Evolutionary conservation across 2,888 invertebrate genomes (phyloP).

Genomic region (Malachius bipustulatus): DNA sequence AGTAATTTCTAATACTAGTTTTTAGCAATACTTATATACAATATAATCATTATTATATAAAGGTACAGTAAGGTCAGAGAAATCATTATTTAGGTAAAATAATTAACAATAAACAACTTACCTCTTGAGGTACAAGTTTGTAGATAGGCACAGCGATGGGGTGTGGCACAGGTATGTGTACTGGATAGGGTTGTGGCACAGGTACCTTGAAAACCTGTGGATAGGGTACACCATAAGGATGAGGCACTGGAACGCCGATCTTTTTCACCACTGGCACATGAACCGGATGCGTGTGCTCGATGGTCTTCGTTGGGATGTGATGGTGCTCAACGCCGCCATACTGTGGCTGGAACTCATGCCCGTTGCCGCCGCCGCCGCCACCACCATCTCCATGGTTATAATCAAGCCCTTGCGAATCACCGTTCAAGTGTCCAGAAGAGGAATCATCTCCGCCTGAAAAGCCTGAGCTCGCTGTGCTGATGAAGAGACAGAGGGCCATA

Average conservation of each 20-base stretch:
- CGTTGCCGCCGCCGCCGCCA: constrained; percentile 39
- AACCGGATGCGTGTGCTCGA: constrained; percentile 57
- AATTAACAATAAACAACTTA: too few relatives aligned
- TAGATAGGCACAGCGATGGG: constrained; percentile 62
- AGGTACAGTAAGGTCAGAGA: too few relatives aligned
- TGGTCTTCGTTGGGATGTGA: constrained; percentile 44
- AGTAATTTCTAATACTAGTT: too few relatives aligned
- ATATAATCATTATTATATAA: too few relatives aligned
- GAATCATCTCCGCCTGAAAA: too few relatives aligned
- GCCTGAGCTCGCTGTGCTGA: too few relatives aligned
- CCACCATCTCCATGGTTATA: constrained; percentile 26
- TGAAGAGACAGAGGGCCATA: too few relatives aligned
- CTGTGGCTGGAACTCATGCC: constrained; percentile 16
- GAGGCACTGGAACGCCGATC: constrained; percentile 60
- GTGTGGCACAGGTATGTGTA: constrained; percentile 57
- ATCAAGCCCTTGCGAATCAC: too few relatives aligned
- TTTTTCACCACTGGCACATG: constrained; percentile 61
- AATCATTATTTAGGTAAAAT: too few relatives aligned
- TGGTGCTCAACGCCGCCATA: constrained; percentile 40
- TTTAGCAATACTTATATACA: too few relatives aligned
- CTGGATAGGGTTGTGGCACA: constrained; percentile 64
- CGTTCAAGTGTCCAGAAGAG: too few relatives aligned
- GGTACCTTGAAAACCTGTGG: constrained; percentile 58
- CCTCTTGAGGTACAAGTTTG: constrained; percentile 60
- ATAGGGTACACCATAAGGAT: constrained; percentile 58